Evolutionary conservation across 2,888 invertebrate species (phyloP).

Genomic region (Rhopalosiphum nymphaeae): DNA sequence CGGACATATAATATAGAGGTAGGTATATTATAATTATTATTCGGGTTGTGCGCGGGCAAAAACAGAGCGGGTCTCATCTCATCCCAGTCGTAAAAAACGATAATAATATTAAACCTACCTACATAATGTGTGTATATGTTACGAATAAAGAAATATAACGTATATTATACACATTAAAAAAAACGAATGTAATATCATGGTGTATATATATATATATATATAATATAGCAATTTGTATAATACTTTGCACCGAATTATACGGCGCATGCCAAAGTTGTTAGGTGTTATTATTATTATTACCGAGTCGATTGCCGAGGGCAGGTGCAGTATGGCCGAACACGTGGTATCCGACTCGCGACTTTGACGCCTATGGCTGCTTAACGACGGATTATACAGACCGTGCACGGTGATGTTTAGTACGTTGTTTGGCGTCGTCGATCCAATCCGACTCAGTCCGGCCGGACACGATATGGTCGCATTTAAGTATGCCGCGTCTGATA

Average conservation of each 20-base stretch:
- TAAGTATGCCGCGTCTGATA: constrained; percentile 16
- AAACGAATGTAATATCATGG: neutral
- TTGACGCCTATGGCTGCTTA: neutral
- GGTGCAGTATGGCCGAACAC: constrained; percentile 32
- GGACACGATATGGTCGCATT: constrained; percentile 18
- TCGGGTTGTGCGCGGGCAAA: neutral
- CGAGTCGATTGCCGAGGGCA: neutral
- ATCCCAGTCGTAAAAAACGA: constrained; percentile 9
- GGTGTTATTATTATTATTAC: constrained; percentile 6
- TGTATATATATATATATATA: neutral
- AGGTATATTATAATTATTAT: neutral
- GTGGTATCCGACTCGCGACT: neutral
- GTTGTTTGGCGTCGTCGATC: constrained; percentile 12
- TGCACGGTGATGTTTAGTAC: constrained; percentile 33
- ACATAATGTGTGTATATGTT: neutral
- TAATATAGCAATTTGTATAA: neutral
- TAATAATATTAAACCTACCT: neutral
- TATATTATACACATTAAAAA: neutral
- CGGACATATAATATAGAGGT: neutral
- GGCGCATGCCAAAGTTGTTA: neutral
- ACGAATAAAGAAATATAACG: neutral
- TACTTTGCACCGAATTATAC: neutral
- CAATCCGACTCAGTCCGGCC: neutral
- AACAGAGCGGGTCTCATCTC: neutral
- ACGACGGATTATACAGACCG: constrained; percentile 45